Conservation (phyloP, 2,797 vertebrate genomes). For the Acipenser transmontanus region DNA sequence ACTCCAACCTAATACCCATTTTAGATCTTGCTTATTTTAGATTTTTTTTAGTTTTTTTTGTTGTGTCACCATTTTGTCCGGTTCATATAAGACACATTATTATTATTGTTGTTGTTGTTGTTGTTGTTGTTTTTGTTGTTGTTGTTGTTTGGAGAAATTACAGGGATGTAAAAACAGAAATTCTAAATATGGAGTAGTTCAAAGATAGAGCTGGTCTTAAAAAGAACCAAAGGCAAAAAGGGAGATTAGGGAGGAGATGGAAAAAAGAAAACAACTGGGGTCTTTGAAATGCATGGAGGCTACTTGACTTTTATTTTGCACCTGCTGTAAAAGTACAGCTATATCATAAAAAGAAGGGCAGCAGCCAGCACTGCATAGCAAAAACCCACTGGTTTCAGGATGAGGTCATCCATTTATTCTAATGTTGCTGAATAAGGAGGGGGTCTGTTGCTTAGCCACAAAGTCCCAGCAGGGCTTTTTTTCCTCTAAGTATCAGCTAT, state of each 20-base stretch:
- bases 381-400: conserved; percentile 58
- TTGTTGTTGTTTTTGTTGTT: too few relatives aligned
- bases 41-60: too few relatives aligned
- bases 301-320: conserved; percentile 46
- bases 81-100: too few relatives aligned
- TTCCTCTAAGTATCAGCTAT: conserved; percentile 47
- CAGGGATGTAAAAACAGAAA: too few relatives aligned
- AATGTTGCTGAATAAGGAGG: conserved; percentile 47
- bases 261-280: conserved; percentile 25
- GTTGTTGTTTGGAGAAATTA: too few relatives aligned
- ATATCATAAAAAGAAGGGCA: conserved; percentile 41
- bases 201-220: too few relatives aligned
- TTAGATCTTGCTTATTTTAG: too few relatives aligned
- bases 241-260: neutral
- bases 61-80: too few relatives aligned
- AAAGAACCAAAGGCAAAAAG: neutral
- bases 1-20: too few relatives aligned
- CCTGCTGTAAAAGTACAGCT: conserved; percentile 51
- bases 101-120: too few relatives aligned
- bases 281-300: conserved; percentile 41
- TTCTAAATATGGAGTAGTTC: too few relatives aligned
- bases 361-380: conserved; percentile 63
- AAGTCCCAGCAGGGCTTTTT: conserved; percentile 72
- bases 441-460: conserved; percentile 61
- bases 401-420: conserved; percentile 61